Conservation (phyloP, 1,140 invertebrate genomes). For the Pomacea maculata region DNA sequence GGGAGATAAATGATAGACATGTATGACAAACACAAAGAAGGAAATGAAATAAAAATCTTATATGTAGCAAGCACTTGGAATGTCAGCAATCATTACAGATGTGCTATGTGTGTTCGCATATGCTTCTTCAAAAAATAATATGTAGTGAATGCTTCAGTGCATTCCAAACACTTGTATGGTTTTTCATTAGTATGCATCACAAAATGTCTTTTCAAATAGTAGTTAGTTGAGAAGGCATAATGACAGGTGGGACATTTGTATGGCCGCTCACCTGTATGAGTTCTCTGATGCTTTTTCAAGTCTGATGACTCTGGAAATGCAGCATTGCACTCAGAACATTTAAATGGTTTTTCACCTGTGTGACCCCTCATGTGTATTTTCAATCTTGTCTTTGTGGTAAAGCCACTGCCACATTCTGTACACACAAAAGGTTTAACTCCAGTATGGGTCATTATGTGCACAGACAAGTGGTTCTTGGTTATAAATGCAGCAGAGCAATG, state of each 20-base stretch:
- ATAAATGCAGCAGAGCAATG: conserved; percentile 33
- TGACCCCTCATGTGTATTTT: conserved; percentile 20
- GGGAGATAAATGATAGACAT: no score
- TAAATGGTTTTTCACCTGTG: conserved; percentile 22
- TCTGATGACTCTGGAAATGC: background rate
- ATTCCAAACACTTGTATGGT: conserved; percentile 5
- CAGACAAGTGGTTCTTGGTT: conserved; percentile 14
- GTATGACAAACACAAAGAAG: no score
- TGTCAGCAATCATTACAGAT: no score
- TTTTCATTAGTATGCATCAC: conserved; percentile 2
- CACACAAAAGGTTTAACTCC: conserved; percentile 23
- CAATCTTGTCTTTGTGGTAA: conserved; percentile 3
- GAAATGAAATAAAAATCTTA: no score
- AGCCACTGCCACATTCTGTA: conserved; percentile 15
- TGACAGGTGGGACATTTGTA: conserved; percentile 3
- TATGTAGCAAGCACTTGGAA: no score
- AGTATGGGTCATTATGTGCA: conserved; percentile 9
- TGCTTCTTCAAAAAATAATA: background rate
- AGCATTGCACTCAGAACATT: conserved; percentile 5
- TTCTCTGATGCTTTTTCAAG: conserved; percentile 8
- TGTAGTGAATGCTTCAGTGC: background rate
- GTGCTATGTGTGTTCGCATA: background rate
- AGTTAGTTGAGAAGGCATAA: background rate
- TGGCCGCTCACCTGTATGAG: conserved; percentile 8
- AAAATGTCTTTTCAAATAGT: background rate